Evolutionary conservation across 2,797 vertebrate genomes (phyloP), one percentile per base, ranked within the genome.

Genomic region (Lithobates pipiens): DNA sequence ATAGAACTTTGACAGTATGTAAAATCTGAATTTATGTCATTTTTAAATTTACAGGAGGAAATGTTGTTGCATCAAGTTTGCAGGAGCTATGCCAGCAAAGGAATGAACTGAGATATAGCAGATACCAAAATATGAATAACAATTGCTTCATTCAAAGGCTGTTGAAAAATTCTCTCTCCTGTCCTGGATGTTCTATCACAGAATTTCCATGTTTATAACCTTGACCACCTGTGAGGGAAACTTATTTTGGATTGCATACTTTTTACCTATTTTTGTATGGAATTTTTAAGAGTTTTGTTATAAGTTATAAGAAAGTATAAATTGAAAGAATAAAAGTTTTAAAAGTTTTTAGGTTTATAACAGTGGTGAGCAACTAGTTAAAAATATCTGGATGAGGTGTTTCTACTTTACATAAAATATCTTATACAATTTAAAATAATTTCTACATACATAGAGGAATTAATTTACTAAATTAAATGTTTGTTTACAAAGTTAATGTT

Each of bases 1-100:
- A 87, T 87, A 83, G 70, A 76, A 67, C 80, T 68, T n/a, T 79
- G 76, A 78, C 75, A 83, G 80, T 42, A 29, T 69, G 75, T 83
- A 83, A 86, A 87, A 46, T 61, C 61, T 13, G 42, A 78, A 87
- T 87, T 87, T 87, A 87, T 87, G 42, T 46, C 23, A 76, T 83
- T 44, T 80, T 27, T 80, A 86, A 69, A 29, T 76, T 87, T 39
- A 63, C 69, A 63, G 76, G 70, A 65, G 77, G 46, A 83, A 83
- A 84, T 80, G 32, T 27, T 44, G 50, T 82, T 42, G 63, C 42
- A 63, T 83, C 73, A 54, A 80, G 86, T 84, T 67, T 87, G 81
- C 76, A 79, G 81, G 29, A 74, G 71, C 70, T 79, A 76, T 68
- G 68, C 10, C 76, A 84, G 71, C 44, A 63, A 87, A 44, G 27